Base-by-base conservation (phyloP, 2,113 vertebrate genomes). In the Coptodon bakossiorum region DNA sequence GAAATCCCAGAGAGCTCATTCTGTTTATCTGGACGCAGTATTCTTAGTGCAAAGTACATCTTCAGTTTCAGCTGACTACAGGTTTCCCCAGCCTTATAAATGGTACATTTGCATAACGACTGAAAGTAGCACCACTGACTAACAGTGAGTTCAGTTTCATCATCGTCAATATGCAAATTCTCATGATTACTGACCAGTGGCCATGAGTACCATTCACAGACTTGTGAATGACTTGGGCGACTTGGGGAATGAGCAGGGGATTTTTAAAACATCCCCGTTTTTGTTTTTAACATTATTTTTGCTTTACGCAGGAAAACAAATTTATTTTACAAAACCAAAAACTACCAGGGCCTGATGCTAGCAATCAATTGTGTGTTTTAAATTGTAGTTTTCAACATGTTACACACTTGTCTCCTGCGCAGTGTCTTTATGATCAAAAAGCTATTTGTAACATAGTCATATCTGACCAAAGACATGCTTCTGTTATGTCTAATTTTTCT, bases 361-460 rank as follows among this genome's bases (percentile, higher is more conserved):
- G 31, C 31, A 36, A 63, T 11, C 31, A 63, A 36, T n/a, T 63
- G 16, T 34, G 29, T 4, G 31, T 63, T 63, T 63, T 36, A 63
- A 2, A 63, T 63, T 36, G 4, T 66, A 66, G 17, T 36, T 66
- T 66, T 66, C 17, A 63, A 36, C 1, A 36, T 36, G 59, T 36
- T 31, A 66, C 61, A 66, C 17, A 3, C 9, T 36, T 2, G 61
- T 5, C 31, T 66, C 61, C 61, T 66, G 31, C 5, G 61, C 0
- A 66, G 61, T 0, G 19, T 38, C 19, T 66, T 38, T 66, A 66
- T 66, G 61, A 19, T 22, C 0, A 68, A 38, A 68, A 38, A 8
- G 0, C 63, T 0, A 61, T 34, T 34, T 61, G 19, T 5, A 68
- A 5, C 1, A 1, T 68, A 7, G 34, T 22, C 61, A 5, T 22